Evolutionary conservation across 2,113 vertebrate genomes (phyloP).

Genomic region (Gasterosteus nipponicus): DNA sequence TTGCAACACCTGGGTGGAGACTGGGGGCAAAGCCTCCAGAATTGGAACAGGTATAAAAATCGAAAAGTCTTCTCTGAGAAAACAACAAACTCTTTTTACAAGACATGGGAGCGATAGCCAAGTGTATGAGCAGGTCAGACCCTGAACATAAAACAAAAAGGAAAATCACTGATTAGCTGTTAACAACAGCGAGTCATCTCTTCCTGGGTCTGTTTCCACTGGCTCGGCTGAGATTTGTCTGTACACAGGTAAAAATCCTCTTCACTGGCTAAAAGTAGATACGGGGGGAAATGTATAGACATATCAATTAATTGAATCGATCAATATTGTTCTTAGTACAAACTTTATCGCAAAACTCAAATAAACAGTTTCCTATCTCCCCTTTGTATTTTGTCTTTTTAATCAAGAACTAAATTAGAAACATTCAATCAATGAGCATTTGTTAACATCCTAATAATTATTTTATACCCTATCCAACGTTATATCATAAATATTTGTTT

Average conservation of each 20-base stretch:
- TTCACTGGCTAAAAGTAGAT: not conserved
- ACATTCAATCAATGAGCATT: not conserved
- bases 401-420: not conserved
- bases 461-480: not conserved
- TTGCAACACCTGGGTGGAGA: slow-evolving; percentile 41
- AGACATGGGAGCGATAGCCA: not conserved
- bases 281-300: not conserved
- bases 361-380: not conserved
- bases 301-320: not conserved
- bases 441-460: not conserved
- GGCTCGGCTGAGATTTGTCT: slow-evolving; percentile 29
- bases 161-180: too few relatives aligned
- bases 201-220: slow-evolving; percentile 31
- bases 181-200: slow-evolving; percentile 5
- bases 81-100: not conserved
- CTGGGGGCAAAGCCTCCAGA: slow-evolving; percentile 11
- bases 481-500: not conserved
- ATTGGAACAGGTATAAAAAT: slow-evolving; percentile 22
- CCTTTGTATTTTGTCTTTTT: not conserved
- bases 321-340: not conserved
- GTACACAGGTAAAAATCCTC: slow-evolving; percentile 29
- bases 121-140: not conserved
- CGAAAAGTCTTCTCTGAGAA: slow-evolving; percentile 1
- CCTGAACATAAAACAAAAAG: not conserved
- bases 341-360: not conserved